Percentiles rank a stretch among this genome's conserved stretches.
Conservation (phyloP, 2,797 vertebrate species). For the Diplodus sargus region DNA sequence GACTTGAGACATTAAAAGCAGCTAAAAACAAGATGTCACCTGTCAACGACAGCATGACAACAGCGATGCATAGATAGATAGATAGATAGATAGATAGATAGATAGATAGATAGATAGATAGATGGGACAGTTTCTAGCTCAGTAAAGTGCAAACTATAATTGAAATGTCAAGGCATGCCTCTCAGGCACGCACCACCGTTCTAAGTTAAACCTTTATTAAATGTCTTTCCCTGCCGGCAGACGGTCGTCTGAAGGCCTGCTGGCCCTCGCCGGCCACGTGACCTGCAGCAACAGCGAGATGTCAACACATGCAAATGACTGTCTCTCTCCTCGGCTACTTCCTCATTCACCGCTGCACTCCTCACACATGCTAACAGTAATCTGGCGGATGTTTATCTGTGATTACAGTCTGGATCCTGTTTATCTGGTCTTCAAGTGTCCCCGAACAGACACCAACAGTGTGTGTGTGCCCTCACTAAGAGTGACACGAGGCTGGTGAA, state of each 20-base stretch:
- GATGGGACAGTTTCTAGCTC: background rate
- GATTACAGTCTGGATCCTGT: background rate
- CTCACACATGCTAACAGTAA: background rate
- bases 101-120: background rate
- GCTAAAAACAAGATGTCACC: no score
- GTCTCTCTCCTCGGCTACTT: slow-evolving; percentile 6
- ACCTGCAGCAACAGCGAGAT: slow-evolving; percentile 32
- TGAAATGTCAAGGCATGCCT: slow-evolving; percentile 65
- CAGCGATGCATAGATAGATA: background rate
- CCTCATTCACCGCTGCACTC: background rate
- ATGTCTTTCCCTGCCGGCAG: slow-evolving; percentile 53
- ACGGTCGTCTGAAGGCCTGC: slow-evolving; percentile 36
- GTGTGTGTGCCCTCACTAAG: no score
- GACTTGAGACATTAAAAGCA: no score
- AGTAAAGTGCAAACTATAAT: slow-evolving; percentile 13
- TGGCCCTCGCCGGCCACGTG: slow-evolving; percentile 18
- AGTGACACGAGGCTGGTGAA: background rate
- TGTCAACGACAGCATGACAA: no score
- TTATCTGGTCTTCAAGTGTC: background rate
- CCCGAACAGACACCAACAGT: background rate
- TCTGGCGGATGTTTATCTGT: background rate
- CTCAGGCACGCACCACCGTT: slow-evolving; percentile 27
- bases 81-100: slow-evolving; percentile 5
- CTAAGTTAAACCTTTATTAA: slow-evolving; percentile 54
- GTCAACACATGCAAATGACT: slow-evolving; percentile 2